Evolutionary conservation across 2,888 invertebrate species (phyloP).

Genomic region (Fragum whitleyi): DNA sequence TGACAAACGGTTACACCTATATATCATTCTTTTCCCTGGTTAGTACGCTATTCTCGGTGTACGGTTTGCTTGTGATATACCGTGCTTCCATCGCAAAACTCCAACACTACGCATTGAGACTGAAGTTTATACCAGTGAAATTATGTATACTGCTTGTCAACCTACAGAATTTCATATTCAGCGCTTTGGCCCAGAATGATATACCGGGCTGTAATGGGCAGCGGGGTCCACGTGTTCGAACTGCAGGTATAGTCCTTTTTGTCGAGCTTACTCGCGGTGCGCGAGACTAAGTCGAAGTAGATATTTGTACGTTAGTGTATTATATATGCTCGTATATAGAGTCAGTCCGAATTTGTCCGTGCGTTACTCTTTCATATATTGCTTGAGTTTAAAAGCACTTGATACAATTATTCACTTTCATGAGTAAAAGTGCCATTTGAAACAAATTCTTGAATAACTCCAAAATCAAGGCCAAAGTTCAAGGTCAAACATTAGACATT

Average conservation of each 20-base stretch:
- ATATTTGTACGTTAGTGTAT: too few relatives aligned
- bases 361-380: too few relatives aligned
- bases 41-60: conserved; percentile 61
- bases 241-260: conserved; percentile 54
- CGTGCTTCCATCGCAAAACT: conserved; percentile 47
- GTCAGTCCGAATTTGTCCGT: too few relatives aligned
- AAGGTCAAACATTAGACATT: too few relatives aligned
- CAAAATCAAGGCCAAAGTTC: too few relatives aligned
- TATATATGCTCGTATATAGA: too few relatives aligned
- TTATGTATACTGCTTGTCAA: conserved; percentile 50
- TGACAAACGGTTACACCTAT: conserved; percentile 41
- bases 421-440: too few relatives aligned
- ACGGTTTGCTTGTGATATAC: conserved; percentile 62
- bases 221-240: conserved; percentile 56
- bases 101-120: conserved; percentile 44
- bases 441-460: too few relatives aligned
- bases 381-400: too few relatives aligned
- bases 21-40: conserved; percentile 45
- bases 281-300: too few relatives aligned
- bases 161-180: conserved; percentile 57
- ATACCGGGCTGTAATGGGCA: conserved; percentile 56
- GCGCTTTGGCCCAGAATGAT: conserved; percentile 44
- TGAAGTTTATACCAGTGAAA: conserved; percentile 62
- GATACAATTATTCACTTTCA: too few relatives aligned
- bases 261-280: too few relatives aligned